Evolutionary conservation across 2,797 vertebrate genomes (phyloP).

Genomic region (Loris lydekkerianus): DNA sequence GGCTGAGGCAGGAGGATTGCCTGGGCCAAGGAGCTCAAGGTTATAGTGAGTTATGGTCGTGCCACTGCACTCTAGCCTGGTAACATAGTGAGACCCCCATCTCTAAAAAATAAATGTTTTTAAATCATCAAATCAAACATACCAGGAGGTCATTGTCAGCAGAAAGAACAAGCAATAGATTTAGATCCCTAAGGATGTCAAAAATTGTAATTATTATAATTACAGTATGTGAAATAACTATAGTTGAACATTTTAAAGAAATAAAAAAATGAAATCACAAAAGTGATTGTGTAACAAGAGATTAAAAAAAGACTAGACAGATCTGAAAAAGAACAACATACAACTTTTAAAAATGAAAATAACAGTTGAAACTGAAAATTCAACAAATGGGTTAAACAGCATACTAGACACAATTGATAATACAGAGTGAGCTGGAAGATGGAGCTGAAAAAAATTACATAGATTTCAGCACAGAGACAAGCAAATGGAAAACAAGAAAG

Average conservation of each 20-base stretch:
- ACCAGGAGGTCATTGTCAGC: neutral
- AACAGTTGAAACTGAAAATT: constrained; percentile 26
- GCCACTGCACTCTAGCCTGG: neutral
- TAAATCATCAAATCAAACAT: neutral
- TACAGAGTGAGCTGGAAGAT: neutral
- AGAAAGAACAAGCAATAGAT: neutral
- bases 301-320: neutral
- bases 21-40: neutral
- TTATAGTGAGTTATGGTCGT: neutral
- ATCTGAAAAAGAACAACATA: neutral
- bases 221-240: constrained; percentile 14
- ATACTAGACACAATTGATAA: neutral
- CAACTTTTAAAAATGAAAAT: constrained; percentile 37
- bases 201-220: neutral
- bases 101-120: neutral
- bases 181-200: constrained; percentile 6
- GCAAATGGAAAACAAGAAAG: neutral
- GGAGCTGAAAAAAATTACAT: neutral
- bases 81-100: neutral
- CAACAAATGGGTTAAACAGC: neutral
- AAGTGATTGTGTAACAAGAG: neutral
- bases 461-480: neutral
- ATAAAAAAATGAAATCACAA: constrained; percentile 42
- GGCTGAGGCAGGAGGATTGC: neutral
- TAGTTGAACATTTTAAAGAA: constrained; percentile 18